Evolutionary conservation across 2,888 invertebrate genomes (phyloP).

Genomic region (Beris morrisii): DNA sequence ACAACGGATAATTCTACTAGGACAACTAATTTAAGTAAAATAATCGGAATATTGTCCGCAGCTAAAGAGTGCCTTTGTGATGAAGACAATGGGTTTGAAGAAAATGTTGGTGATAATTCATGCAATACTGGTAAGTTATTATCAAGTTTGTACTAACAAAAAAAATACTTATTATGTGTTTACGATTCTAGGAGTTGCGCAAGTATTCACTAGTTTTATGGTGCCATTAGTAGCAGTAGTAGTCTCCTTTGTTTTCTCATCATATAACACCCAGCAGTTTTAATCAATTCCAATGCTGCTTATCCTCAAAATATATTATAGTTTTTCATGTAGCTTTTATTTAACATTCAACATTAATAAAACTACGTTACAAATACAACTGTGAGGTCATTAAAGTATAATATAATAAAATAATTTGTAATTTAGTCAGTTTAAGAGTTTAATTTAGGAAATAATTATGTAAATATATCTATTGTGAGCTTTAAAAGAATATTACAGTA

Average conservation of each 20-base stretch:
- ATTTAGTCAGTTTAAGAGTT: no score
- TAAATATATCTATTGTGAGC: no score
- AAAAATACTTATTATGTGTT: background rate
- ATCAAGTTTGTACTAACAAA: background rate
- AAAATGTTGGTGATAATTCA: background rate
- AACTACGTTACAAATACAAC: no score
- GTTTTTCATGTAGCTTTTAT: no score
- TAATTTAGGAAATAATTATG: no score
- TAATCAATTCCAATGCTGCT: background rate
- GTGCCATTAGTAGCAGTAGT: slow-evolving; percentile 9
- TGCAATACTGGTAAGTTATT: slow-evolving; percentile 12
- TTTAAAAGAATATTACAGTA: no score
- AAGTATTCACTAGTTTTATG: slow-evolving; percentile 13
- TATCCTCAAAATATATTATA: no score
- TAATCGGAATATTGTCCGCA: background rate
- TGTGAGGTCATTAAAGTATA: no score
- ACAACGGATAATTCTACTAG: slow-evolving; percentile 13
- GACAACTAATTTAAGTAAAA: slow-evolving; percentile 12
- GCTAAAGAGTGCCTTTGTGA: slow-evolving; percentile 23
- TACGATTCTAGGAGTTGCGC: slow-evolving; percentile 9
- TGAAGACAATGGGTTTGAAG: slow-evolving; percentile 23
- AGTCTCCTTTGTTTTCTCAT: slow-evolving; percentile 15
- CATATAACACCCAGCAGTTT: slow-evolving; percentile 7
- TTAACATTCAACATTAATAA: no score
- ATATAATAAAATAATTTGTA: no score